Evolutionary conservation across 2,888 invertebrate genomes (phyloP), one percentile per base, ranked within the genome.

Genomic region (Polymixis flavicincta): DNA sequence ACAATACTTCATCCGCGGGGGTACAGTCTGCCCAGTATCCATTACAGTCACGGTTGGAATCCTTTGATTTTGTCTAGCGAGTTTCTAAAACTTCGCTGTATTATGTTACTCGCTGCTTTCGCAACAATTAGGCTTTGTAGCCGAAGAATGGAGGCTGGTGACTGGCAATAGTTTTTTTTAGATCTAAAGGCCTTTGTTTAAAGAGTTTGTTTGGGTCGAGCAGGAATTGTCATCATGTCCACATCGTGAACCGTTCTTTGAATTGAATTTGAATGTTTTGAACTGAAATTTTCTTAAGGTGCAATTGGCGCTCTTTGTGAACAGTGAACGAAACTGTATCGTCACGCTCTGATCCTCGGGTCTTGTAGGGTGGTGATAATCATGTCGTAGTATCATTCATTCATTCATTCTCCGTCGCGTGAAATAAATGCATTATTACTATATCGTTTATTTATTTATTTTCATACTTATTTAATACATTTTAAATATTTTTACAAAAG

Each of bases 11-110:
- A n/a, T n/a, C n/a, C n/a, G n/a, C n/a, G n/a, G n/a, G 81, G 72
- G 71, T 57, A 57, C n/a, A 1, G 67, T 65, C 77, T 68, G 54
- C 61, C 48, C 11, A 59, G 69, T 88, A 83, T 88, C 68, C 54
- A 55, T 88, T 87, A 54, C 88, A 78, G 86, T 85, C 75, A 88
- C 75, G 88, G 76, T 83, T 85, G 67, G 78, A 13, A 78, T 78
- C 78, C 82, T 82, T 87, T 83, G 85, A 86, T 84, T 85, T 80
- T 69, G 82, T 87, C 80, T 82, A 71, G 57, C 37, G 48, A 76
- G 78, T 88, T 81, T 82, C 84, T 81, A 81, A 87, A 87, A 85
- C 78, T 85, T 79, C 19, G 66, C 50, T 57, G 70, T 83, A 80
- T 88, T 71, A 28, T 17, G 42, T 87, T 87, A 80, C 86, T 61